Evolutionary conservation across 2,888 invertebrate genomes (phyloP).

Genomic region (Melipona bicolor): DNA sequence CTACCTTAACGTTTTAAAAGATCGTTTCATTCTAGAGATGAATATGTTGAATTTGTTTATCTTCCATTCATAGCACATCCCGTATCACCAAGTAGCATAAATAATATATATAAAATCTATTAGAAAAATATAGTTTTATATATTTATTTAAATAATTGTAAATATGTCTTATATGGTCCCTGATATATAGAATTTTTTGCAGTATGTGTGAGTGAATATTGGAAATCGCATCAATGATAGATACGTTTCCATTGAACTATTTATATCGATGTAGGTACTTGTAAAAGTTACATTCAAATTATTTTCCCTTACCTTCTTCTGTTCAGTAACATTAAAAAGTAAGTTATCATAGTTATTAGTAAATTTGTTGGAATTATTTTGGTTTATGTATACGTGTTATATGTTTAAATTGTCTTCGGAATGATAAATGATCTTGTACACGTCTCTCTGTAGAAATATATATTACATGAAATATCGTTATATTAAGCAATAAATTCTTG

Average conservation of each 20-base stretch:
- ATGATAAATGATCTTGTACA: neutral
- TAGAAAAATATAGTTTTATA: constrained; percentile 38
- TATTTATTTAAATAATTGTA: constrained; percentile 67
- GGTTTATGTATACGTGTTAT: neutral
- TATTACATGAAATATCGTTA: constrained; percentile 23
- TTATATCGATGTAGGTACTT: constrained; percentile 25
- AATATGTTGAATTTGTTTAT: constrained; percentile 47
- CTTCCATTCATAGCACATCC: constrained; percentile 27
- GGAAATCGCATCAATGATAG: neutral
- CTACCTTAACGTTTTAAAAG: constrained; percentile 36
- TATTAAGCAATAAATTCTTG: constrained; percentile 24
- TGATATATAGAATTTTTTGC: constrained; percentile 14
- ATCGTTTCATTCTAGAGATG: constrained; percentile 41
- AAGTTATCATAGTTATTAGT: neutral
- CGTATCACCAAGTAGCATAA: constrained; percentile 27
- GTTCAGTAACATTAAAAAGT: constrained; percentile 6
- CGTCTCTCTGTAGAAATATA: constrained; percentile 13
- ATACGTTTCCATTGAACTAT: constrained; percentile 4
- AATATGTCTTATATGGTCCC: constrained; percentile 47
- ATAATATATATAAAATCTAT: constrained; percentile 30
- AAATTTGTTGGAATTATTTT: constrained; percentile 5
- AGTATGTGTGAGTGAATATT: constrained; percentile 26
- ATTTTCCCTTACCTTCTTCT: neutral
- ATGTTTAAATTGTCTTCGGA: constrained; percentile 3
- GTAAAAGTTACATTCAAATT: constrained; percentile 21